Percentiles rank a stretch among this genome's conserved stretches.
Conservation (phyloP, 2,888 invertebrate species). For the Trissolcus brochymenae region DNA sequence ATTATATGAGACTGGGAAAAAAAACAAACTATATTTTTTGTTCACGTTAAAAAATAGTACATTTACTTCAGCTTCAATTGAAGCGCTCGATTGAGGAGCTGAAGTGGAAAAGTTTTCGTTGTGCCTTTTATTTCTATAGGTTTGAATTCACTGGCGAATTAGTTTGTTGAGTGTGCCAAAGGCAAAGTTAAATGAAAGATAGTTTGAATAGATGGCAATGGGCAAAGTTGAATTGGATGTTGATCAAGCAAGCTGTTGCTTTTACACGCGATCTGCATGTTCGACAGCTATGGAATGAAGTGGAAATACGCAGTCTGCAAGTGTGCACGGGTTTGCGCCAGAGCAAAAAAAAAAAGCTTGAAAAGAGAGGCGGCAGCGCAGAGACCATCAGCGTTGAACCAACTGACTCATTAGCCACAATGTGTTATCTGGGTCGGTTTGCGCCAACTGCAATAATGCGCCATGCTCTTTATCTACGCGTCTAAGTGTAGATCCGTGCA, state of each 20-base stretch:
- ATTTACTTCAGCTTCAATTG: too few species aligned
- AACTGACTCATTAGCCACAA: conserved; percentile 41
- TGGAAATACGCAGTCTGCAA: conserved; percentile 42
- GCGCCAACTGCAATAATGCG: conserved; percentile 47
- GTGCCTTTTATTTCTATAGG: too few species aligned
- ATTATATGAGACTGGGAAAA: too few species aligned
- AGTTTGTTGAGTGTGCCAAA: conserved; percentile 15
- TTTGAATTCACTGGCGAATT: background rate
- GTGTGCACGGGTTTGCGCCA: conserved; percentile 1
- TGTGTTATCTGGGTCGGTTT: conserved; percentile 50
- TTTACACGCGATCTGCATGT: conserved; percentile 48
- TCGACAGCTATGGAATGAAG: conserved; percentile 46
- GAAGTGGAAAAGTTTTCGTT: too few species aligned
- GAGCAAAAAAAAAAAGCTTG: conserved; percentile 23
- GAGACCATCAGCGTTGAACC: conserved; percentile 14
- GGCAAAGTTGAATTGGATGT: conserved; percentile 51
- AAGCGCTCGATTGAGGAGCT: too few species aligned
- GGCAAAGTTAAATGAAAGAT: conserved; percentile 46
- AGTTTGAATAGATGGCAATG: conserved; percentile 42
- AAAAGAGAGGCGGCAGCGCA: conserved; percentile 39
- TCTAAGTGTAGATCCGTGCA: conserved; percentile 13
- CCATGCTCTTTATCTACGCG: conserved; percentile 41
- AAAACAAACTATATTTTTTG: too few species aligned
- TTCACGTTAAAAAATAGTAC: too few species aligned
- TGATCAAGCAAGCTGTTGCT: conserved; percentile 39